Evolutionary conservation across 2,888 invertebrate species (phyloP).

Genomic region (Apocheima hispidaria): DNA sequence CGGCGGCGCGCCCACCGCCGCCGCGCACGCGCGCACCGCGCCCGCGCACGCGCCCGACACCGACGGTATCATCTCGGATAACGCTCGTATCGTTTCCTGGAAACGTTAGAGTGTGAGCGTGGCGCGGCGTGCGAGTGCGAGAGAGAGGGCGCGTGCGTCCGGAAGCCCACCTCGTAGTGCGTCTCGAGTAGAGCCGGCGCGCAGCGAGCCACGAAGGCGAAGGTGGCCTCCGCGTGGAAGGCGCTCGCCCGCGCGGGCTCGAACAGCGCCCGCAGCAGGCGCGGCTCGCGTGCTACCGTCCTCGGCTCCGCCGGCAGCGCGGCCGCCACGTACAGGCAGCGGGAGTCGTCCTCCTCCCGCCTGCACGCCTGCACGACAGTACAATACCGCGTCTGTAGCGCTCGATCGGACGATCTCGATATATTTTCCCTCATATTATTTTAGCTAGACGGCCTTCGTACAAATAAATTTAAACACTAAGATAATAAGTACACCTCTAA

Average conservation of each 20-base stretch:
- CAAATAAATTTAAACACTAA: no score
- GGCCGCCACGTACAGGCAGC: not conserved
- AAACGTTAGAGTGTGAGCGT: not conserved
- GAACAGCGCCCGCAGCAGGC: not conserved
- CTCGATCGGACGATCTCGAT: not conserved
- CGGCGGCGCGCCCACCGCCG: not conserved
- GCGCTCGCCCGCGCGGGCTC: not conserved
- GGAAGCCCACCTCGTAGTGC: constrained; percentile 3
- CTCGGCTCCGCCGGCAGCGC: not conserved
- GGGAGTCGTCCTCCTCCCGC: not conserved
- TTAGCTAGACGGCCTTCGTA: no score
- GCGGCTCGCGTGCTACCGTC: not conserved
- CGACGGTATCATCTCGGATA: not conserved
- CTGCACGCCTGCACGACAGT: not conserved
- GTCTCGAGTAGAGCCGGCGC: not conserved
- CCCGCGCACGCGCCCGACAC: constrained; percentile 3
- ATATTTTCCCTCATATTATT: no score
- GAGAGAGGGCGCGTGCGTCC: no score
- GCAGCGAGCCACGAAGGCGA: constrained; percentile 1
- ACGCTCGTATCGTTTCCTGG: not conserved
- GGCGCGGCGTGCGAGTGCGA: not conserved
- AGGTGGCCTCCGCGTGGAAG: constrained; percentile 1
- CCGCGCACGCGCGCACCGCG: not conserved
- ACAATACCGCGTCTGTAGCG: not conserved
- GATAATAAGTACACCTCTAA: no score